Conservation (phyloP, 2,113 vertebrate species). For the Glaucomys volans region DNA sequence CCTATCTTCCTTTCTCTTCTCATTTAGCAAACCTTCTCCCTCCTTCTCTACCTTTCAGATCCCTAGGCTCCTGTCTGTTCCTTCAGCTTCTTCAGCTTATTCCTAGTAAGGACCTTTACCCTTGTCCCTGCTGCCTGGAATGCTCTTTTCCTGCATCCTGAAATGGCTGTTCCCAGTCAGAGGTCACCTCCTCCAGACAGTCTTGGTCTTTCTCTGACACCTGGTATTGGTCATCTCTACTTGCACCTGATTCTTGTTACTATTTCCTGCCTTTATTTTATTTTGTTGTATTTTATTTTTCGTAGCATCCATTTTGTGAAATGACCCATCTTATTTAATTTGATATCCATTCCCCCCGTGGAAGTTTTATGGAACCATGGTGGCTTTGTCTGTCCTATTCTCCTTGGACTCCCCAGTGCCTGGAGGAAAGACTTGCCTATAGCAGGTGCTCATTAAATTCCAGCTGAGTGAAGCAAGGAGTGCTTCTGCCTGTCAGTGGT, state of each 20-base stretch:
- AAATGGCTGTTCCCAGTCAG: no score
- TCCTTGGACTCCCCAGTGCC: not conserved
- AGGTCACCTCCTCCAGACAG: not conserved
- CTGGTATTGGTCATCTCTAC: not conserved
- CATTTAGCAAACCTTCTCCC: not conserved
- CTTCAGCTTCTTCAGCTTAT: not conserved
- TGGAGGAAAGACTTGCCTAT: not conserved
- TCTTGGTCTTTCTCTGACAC: not conserved
- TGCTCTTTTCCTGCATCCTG: not conserved
- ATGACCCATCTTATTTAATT: not conserved
- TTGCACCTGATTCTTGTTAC: not conserved
- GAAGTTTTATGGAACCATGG: not conserved
- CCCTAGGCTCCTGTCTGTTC: not conserved
- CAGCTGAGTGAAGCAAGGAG: not conserved
- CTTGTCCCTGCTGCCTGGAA: not conserved
- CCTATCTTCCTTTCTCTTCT: not conserved
- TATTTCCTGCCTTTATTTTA: not conserved
- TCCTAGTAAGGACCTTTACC: not conserved
- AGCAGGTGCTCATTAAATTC: not conserved
- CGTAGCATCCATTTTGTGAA: not conserved
- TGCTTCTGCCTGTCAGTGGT: not conserved
- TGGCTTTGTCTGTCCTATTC: not conserved
- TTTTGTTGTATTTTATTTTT: not conserved
- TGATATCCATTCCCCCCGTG: not conserved
- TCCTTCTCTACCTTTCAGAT: not conserved